Conservation (phyloP, 2,797 vertebrate genomes). For the Hoplostethus atlanticus region DNA sequence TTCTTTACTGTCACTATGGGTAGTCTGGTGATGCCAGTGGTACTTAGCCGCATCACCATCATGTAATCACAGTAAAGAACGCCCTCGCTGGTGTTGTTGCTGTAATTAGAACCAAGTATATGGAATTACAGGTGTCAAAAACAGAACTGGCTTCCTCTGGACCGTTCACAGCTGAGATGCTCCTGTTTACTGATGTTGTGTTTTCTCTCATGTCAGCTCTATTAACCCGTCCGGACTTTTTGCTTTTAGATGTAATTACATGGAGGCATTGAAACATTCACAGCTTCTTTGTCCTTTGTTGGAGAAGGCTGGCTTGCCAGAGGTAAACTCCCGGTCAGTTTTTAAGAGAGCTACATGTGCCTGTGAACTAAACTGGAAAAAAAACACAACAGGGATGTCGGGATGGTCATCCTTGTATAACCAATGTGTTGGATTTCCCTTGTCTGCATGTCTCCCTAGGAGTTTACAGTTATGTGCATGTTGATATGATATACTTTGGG, state of each 20-base stretch:
- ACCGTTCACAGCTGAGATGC: neutral
- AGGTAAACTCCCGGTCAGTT: constrained; percentile 5
- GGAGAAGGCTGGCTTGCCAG: too few relatives aligned
- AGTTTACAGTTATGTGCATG: neutral
- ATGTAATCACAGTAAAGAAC: constrained; percentile 16
- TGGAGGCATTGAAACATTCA: neutral
- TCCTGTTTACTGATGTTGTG: neutral
- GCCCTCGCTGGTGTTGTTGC: neutral
- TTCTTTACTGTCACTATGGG: too few relatives aligned
- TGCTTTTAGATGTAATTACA: constrained; percentile 23
- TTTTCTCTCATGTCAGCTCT: neutral
- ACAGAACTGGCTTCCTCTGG: neutral
- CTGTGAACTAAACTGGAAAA: neutral
- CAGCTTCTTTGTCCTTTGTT: neutral
- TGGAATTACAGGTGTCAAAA: constrained; percentile 20
- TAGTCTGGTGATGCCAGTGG: too few relatives aligned
- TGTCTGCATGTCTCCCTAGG: neutral
- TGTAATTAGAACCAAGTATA: constrained; percentile 9
- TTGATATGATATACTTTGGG: neutral
- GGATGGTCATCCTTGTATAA: neutral
- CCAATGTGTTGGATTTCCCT: neutral
- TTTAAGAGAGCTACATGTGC: neutral
- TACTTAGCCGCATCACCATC: neutral
- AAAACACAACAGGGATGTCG: neutral
- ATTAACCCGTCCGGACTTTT: neutral